Evolutionary conservation across 1,140 invertebrate species (phyloP), one percentile per base, ranked within the genome.

Genomic region (Magallana gigas): DNA sequence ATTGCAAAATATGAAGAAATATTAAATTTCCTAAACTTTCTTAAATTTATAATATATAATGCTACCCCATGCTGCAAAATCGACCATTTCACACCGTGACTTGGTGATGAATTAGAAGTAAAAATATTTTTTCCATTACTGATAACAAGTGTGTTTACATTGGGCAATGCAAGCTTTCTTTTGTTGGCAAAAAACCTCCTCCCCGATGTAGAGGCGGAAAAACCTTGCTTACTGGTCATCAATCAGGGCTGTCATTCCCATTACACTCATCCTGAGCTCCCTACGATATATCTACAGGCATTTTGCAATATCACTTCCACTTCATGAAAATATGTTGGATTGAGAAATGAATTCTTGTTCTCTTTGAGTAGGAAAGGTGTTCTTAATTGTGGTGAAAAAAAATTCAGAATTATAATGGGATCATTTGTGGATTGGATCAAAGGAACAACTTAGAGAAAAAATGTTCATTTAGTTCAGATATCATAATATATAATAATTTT

Each of bases 71-170:
- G 36, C 36, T 48, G 36, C 36, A 2, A 48, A 48, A 48, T 48
- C 36, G 36, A 48, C 36, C 68, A 76, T 29, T 76, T 76, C 68
- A 76, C 68, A 76, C 68, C 68, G 36, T 3, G 68, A 48, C 23
- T 76, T 76, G 23, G 23, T 76, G 11, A 68, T 18, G 68, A 29
- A 76, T 76, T 29, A 76, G 8, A 23, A 29, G 68, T 2, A 76
- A 23, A 36, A 76, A 76, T 29, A 23, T 29, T 76, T 29, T 36
- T 29, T 76, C 29, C 68, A 76, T 76, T 76, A 29, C 68, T 76
- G 68, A 76, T 76, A 76, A 36, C 68, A 76, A 76, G 68, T 76
- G 23, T 76, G 68, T 76, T 76, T 76, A 76, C 68, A 76, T 76
- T 48, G 68, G 68, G 68, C 68, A 76, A 76, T 76, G 68, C 68